Percentiles rank a stretch among this genome's conserved stretches.
Evolutionary conservation across 2,888 invertebrate genomes (phyloP).

Genomic region (Saturnia pavonia): DNA sequence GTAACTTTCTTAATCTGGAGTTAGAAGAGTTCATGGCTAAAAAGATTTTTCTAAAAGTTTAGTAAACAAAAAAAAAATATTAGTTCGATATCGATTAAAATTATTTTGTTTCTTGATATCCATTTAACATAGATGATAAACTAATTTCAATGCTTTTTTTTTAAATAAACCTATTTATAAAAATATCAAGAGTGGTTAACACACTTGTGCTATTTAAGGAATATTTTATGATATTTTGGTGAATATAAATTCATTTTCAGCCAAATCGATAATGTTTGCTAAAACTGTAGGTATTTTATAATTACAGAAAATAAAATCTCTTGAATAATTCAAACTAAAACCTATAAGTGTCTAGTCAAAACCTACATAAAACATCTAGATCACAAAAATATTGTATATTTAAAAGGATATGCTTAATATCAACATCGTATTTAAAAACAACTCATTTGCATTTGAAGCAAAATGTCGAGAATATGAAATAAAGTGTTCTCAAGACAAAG

Average conservation of each 20-base stretch:
- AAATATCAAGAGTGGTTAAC: not conserved
- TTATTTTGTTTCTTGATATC: not conserved
- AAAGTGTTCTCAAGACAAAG: slow-evolving; percentile 48
- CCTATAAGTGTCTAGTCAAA: not conserved
- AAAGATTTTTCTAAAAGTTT: not conserved
- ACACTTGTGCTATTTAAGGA: not conserved
- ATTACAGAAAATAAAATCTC: not conserved
- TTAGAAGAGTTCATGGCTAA: too few species aligned
- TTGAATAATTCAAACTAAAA: not conserved
- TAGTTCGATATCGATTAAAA: not conserved
- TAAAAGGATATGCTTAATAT: not conserved
- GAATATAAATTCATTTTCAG: not conserved
- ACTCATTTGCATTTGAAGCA: slow-evolving; percentile 44
- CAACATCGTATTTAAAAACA: not conserved
- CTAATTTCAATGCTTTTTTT: not conserved
- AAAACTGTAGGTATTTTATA: not conserved
- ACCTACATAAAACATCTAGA: not conserved
- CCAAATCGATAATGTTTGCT: not conserved
- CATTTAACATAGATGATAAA: not conserved
- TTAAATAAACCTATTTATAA: not conserved
- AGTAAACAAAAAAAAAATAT: not conserved
- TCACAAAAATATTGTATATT: not conserved
- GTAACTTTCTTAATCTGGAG: too few species aligned
- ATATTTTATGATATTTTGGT: not conserved
- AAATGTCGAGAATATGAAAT: slow-evolving; percentile 40